phyloP scores from a whole-genome alignment of 1,140 invertebrate species.

The Venturia canescens region DNA sequence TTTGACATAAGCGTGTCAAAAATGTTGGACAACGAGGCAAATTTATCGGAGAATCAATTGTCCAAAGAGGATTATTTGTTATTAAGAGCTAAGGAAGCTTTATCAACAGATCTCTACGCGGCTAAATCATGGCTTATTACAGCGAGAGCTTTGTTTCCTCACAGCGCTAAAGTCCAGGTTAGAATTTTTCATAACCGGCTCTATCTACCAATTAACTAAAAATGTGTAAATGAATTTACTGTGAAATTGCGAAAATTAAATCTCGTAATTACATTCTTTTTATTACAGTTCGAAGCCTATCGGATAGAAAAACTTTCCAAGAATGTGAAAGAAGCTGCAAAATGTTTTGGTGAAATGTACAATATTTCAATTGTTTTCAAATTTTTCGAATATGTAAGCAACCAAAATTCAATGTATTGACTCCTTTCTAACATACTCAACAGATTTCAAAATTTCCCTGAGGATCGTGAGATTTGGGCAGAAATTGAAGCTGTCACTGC shows the following conservation, averaged over 20 bases:
- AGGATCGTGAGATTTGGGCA: constrained; percentile 83
- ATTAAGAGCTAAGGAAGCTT: constrained; percentile 83
- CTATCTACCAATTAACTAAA: background rate
- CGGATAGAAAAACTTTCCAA: constrained; percentile 87
- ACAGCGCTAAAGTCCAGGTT: constrained; percentile 90
- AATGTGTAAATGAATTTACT: background rate
- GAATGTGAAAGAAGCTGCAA: constrained; percentile 88
- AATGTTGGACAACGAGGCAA: constrained; percentile 69
- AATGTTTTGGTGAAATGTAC: constrained; percentile 86
- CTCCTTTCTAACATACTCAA: constrained; percentile 35
- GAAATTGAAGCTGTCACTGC: constrained; percentile 89
- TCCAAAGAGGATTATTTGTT: constrained; percentile 89
- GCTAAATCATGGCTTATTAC: constrained; percentile 95
- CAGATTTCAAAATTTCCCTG: constrained; percentile 81
- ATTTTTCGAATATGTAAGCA: background rate
- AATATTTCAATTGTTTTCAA: constrained; percentile 46
- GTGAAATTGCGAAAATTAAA: background rate
- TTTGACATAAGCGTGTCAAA: constrained; percentile 34
- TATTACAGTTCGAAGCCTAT: constrained; percentile 86
- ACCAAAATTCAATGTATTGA: background rate
- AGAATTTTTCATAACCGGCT: constrained; percentile 31
- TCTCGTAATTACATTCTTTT: constrained; percentile 31
- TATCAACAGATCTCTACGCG: constrained; percentile 84
- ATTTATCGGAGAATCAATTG: constrained; percentile 65
- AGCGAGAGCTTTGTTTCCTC: constrained; percentile 90